Percentiles rank a stretch among this genome's conserved stretches.
Conservation (phyloP, 2,888 invertebrate genomes). For the Aphodius granarius region DNA sequence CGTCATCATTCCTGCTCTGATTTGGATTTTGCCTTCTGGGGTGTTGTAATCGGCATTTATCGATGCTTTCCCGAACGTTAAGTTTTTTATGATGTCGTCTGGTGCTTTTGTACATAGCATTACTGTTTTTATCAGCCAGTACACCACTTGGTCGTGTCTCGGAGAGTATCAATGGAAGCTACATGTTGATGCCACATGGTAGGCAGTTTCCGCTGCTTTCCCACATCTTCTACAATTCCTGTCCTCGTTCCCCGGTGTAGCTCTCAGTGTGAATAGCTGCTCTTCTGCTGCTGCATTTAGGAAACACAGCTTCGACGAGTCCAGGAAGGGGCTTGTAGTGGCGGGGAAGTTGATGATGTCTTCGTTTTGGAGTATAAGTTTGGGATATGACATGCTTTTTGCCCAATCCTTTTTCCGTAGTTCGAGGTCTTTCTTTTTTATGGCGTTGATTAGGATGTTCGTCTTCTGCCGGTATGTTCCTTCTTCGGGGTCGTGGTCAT, state of each 20-base stretch:
- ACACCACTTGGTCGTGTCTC: slow-evolving; percentile 17
- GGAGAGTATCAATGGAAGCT: slow-evolving; percentile 3
- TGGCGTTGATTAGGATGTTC: background rate
- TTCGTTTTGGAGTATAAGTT: slow-evolving; percentile 11
- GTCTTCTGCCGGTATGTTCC: background rate
- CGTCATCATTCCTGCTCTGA: slow-evolving; percentile 1
- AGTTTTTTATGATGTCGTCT: background rate
- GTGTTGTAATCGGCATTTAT: slow-evolving; percentile 17
- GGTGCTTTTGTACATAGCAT: slow-evolving; percentile 21
- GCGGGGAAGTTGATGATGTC: slow-evolving; percentile 26
- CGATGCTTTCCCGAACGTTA: slow-evolving; percentile 25
- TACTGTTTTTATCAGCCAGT: slow-evolving; percentile 10
- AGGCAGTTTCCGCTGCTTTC: slow-evolving; percentile 28
- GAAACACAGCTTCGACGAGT: slow-evolving; percentile 26
- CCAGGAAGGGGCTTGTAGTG: slow-evolving; percentile 22
- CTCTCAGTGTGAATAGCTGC: slow-evolving; percentile 29
- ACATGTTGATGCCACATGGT: slow-evolving; percentile 34
- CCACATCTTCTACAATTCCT: slow-evolving; percentile 27
- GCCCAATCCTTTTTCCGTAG: slow-evolving; percentile 23
- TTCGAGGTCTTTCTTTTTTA: background rate
- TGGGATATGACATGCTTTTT: slow-evolving; percentile 30
- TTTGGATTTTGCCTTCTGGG: background rate
- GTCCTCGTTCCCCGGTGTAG: background rate
- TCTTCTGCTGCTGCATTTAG: slow-evolving; percentile 34
- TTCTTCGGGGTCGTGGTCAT: background rate